Base-by-base conservation (phyloP, 2,888 invertebrate species). In the Drosophila formosana region DNA sequence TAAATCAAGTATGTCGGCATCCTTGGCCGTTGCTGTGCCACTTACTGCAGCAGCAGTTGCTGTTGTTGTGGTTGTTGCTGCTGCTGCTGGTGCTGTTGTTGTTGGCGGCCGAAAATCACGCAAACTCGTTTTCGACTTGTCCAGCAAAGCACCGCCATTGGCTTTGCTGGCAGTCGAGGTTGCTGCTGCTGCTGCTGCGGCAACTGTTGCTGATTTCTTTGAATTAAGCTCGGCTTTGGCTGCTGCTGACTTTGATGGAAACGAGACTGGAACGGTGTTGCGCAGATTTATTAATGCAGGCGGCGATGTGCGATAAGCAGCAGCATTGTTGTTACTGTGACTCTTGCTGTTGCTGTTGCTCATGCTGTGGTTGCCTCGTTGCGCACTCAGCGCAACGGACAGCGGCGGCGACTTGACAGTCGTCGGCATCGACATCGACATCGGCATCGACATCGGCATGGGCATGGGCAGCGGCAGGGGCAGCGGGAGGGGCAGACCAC, bases 1-100 rank as follows among this genome's bases (percentile, higher is more conserved):
- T 50, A 94, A 88, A 88, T 94, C 94, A 60, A 94, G 90, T 23
- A 94, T 93, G 30, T 93, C 94, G 45, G 93, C 94, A 72, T 91
- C 91, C 62, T 90, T 87, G 5, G 79, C 23, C 46, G 66, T 81
- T 13, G 81, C 46, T 49, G 66, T 53, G 62, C 71, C 9, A 76
- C 23, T 26, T 32, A 55, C 39, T 46, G 66, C 18, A 30, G 30
- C 32, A 28, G 18, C 28, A 28, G 4, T 39, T 49, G 66, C 50
- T 51, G 72, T n/a, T 51, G 47, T 23, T 50, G 66, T 11, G 18
- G 62, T 6, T 18, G 63, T 1, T 43, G 46, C 4, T 56, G 74
- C 25, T 52, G 74, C n/a, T 37, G 70, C 18, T 49, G 74, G 7
- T 43, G 71, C 18, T 39, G 51, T 2, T n/a, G 61, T 26, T 58